Conservation (phyloP, 1,140 invertebrate species). For the Trichonephila clavipes region DNA sequence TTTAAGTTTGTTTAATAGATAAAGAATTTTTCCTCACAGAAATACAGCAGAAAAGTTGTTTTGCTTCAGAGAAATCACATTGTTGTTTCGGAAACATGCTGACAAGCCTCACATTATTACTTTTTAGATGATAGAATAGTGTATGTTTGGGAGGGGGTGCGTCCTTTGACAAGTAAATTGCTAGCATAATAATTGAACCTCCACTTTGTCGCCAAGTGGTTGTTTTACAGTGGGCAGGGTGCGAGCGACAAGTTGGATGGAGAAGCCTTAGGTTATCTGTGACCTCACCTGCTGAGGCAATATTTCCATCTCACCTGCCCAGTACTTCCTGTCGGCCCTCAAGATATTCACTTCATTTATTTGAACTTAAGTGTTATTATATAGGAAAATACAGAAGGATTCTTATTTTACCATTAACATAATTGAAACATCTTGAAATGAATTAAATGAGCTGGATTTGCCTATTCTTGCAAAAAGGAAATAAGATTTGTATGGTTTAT, state of each 20-base stretch:
- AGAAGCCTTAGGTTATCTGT: background rate
- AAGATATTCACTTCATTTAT: background rate
- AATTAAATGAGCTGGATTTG: too few relatives aligned
- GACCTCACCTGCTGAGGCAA: conserved; percentile 57
- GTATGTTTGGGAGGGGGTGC: background rate
- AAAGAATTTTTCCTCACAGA: too few relatives aligned
- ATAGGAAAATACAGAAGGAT: background rate
- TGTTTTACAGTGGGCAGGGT: conserved; percentile 52
- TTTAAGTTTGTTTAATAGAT: too few relatives aligned
- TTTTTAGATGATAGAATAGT: background rate
- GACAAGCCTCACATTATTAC: background rate
- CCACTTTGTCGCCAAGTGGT: conserved; percentile 25
- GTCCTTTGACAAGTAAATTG: conserved; percentile 64
- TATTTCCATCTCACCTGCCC: conserved; percentile 15
- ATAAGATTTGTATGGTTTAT: too few relatives aligned
- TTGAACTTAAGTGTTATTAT: background rate
- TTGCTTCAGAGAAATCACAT: background rate
- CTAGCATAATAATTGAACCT: background rate
- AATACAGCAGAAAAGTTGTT: background rate
- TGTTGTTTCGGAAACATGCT: background rate
- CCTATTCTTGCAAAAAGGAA: too few relatives aligned
- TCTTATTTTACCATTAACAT: too few relatives aligned
- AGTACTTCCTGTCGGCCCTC: conserved; percentile 15
- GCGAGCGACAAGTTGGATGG: conserved; percentile 37
- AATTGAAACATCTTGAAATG: too few relatives aligned